phyloP scores from a whole-genome alignment of 2,797 vertebrate genomes.

The Parotocinclus haroldoi region DNA sequence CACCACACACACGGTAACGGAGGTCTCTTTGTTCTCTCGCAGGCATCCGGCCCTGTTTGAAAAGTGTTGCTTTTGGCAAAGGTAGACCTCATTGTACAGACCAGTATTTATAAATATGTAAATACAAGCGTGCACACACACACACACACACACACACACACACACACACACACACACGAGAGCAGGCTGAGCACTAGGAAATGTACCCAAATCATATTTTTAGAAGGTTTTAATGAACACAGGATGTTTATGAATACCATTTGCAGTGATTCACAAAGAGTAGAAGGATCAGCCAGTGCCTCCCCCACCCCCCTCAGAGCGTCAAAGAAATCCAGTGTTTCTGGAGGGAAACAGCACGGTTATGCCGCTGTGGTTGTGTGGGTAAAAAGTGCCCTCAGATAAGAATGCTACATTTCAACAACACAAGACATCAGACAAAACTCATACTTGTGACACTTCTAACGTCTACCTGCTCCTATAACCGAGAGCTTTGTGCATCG shows the following conservation, averaged over 20 bases:
- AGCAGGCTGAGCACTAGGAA: conserved; percentile 50
- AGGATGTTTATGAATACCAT: conserved; percentile 81
- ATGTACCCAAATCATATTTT: conserved; percentile 73
- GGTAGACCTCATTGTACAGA: conserved; percentile 72
- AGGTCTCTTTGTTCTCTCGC: conserved; percentile 66
- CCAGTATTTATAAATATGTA: conserved; percentile 80
- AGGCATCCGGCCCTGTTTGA: conserved; percentile 63
- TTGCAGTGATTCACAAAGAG: conserved; percentile 77
- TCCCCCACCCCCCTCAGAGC: conserved; percentile 55
- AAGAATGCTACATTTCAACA: conserved; percentile 63
- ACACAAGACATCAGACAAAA: conserved; percentile 63
- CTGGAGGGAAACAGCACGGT: conserved; percentile 65
- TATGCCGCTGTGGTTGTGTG: conserved; percentile 62
- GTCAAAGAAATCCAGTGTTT: conserved; percentile 63
- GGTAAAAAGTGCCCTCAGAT: conserved; percentile 72
- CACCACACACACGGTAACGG: conserved; percentile 50
- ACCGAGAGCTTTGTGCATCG: conserved; percentile 3
- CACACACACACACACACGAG: conserved; percentile 34
- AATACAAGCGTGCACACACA: conserved; percentile 39
- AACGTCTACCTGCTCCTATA: conserved; percentile 31
- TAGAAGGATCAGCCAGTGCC: conserved; percentile 71
- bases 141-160: conserved; percentile 30
- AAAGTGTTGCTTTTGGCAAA: conserved; percentile 75
- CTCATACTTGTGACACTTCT: conserved; percentile 52
- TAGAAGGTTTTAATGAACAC: conserved; percentile 84